Percentiles rank a stretch among this genome's conserved stretches.
These are phyloP conservation scores for Drosophila tanythrix DNA, from an alignment of 2,888 invertebrate genomes.

Conservation along the genomic window DNA sequence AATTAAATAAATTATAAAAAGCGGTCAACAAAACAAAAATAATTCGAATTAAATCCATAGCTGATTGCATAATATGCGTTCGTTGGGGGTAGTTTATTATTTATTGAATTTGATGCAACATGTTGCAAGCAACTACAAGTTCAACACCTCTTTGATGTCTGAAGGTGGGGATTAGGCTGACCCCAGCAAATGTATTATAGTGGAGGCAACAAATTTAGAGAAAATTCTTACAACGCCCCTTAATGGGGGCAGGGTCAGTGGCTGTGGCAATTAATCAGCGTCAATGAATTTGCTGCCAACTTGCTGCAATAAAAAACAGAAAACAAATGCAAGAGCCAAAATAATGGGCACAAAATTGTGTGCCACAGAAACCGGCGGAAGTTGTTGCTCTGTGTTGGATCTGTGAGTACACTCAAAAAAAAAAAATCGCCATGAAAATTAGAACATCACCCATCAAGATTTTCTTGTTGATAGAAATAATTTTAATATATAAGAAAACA, in stretches of 20 bases:
- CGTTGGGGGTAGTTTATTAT: not conserved
- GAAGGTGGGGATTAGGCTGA: not conserved
- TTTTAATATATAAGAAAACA: not conserved
- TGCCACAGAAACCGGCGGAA: not conserved
- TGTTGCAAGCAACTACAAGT: not conserved
- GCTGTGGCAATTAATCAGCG: slow-evolving; percentile 66
- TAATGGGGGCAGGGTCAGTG: slow-evolving; percentile 62
- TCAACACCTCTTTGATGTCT: slow-evolving; percentile 6
- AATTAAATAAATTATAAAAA: not conserved
- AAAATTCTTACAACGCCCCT: slow-evolving; percentile 6
- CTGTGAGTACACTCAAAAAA: not conserved
- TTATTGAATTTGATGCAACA: not conserved
- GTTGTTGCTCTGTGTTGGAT: not conserved
- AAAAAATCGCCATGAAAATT: not conserved
- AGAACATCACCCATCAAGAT: not conserved
- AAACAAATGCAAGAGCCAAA: slow-evolving; percentile 30
- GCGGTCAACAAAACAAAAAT: not conserved
- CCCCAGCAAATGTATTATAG: not conserved
- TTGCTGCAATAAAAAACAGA: slow-evolving; percentile 8
- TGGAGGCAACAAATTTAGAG: not conserved
- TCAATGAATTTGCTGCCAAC: slow-evolving; percentile 61
- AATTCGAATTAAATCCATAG: not conserved
- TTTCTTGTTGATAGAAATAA: not conserved
- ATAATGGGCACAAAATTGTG: slow-evolving; percentile 4
- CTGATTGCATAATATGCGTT: not conserved